A percentile compares a stretch with the other conserved stretches of the same genome.
These are phyloP conservation scores for Megalops cyprinoides DNA, from an alignment of 2,797 vertebrate genomes.

Conservation along the genomic window DNA sequence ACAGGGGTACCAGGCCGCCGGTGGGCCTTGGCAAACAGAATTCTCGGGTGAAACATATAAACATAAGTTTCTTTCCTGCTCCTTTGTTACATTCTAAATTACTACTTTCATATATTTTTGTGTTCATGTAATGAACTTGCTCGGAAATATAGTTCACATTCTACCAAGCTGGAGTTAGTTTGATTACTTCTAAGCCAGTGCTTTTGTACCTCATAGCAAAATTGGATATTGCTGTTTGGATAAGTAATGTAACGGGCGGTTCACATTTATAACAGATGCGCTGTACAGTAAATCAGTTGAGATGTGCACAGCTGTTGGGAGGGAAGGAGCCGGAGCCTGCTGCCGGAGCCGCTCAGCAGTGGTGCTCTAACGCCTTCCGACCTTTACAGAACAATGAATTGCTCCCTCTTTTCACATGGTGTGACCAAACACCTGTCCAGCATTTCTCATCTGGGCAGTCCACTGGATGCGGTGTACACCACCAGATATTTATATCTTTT, in stretches of 20 bases:
- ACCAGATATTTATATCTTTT: slow-evolving; percentile 70
- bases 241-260: slow-evolving; percentile 1
- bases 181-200: neutral
- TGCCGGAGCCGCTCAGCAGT: too few relatives aligned
- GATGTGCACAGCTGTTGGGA: neutral
- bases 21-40: too few relatives aligned
- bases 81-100: neutral
- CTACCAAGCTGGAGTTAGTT: neutral
- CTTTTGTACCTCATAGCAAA: neutral
- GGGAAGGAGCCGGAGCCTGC: slow-evolving; percentile 30
- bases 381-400: slow-evolving; percentile 66
- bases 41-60: neutral
- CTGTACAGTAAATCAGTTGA: neutral
- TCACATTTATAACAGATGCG: neutral
- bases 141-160: too few relatives aligned
- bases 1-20: neutral
- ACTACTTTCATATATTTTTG: neutral
- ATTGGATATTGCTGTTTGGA: neutral
- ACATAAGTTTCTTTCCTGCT: neutral
- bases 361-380: slow-evolving; percentile 56
- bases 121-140: too few relatives aligned
- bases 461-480: slow-evolving; percentile 67
- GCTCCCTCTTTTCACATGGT: slow-evolving; percentile 54
- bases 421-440: slow-evolving; percentile 63
- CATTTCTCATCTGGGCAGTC: slow-evolving; percentile 66